phyloP scores from a whole-genome alignment of 1,140 invertebrate genomes.

The Drosophila fuyamai region DNA sequence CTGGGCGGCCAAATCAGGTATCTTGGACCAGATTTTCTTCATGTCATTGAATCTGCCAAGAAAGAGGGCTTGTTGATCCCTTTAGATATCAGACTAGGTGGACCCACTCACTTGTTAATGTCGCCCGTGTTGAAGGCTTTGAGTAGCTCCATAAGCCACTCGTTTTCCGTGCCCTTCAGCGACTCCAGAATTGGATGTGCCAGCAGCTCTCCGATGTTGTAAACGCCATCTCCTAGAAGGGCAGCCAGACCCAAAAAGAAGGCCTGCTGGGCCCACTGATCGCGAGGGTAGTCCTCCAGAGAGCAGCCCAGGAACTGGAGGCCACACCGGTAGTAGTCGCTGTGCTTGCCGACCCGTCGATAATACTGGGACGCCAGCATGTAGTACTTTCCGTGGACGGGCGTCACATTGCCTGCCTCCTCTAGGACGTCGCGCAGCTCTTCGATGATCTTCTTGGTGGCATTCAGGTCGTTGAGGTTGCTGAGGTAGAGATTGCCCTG shows the following conservation, averaged over 20 bases:
- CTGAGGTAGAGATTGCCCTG: conserved; percentile 94
- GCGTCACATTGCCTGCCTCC: conserved; percentile 94
- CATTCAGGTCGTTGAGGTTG: conserved; percentile 92
- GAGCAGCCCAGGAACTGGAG: conserved; percentile 98
- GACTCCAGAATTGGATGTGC: conserved; percentile 97
- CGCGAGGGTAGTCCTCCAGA: conserved; percentile 87
- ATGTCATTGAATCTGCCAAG: conserved; percentile 91
- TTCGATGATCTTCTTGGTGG: conserved; percentile 95
- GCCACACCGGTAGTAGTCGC: conserved; percentile 95
- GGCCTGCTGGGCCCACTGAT: conserved; percentile 92
- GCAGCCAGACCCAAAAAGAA: conserved; percentile 97
- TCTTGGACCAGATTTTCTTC: conserved; percentile 91
- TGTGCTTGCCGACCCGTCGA: conserved; percentile 85
- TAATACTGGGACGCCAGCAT: conserved; percentile 97
- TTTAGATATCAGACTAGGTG: too few species aligned
- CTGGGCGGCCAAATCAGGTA: conserved; percentile 94
- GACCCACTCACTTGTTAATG: conserved; percentile 86
- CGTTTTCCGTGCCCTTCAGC: conserved; percentile 92
- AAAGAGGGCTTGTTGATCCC: background rate
- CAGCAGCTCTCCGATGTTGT: conserved; percentile 98
- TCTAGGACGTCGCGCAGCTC: conserved; percentile 94
- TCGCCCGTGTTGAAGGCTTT: conserved; percentile 97
- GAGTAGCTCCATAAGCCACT: conserved; percentile 96
- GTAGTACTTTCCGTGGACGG: conserved; percentile 98
- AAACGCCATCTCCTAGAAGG: conserved; percentile 96